A percentile compares a stretch with the other conserved stretches of the same genome.
phyloP scores from a whole-genome alignment of 2,113 vertebrate genomes.

The Reinhardtius hippoglossoides region DNA sequence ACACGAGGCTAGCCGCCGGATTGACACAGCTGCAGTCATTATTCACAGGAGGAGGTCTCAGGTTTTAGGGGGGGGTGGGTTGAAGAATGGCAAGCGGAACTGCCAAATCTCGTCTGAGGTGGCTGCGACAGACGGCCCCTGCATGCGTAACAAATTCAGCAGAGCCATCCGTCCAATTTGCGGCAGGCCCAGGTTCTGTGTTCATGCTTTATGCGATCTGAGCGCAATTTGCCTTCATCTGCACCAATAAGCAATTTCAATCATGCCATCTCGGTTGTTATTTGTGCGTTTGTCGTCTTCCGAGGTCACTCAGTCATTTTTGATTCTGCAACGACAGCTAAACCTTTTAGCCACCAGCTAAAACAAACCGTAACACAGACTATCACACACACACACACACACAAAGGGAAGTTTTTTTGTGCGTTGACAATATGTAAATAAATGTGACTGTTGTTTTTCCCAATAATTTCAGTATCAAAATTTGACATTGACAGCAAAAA shows the following conservation, averaged over 20 bases:
- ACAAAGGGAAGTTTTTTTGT: slow-evolving; percentile 3
- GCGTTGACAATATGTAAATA: slow-evolving; percentile 29
- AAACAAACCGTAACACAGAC: slow-evolving; percentile 36
- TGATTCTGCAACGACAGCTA: slow-evolving; percentile 51
- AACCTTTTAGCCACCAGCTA: slow-evolving; percentile 61
- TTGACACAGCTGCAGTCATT: slow-evolving; percentile 79
- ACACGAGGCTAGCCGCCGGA: slow-evolving; percentile 43
- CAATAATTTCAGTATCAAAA: slow-evolving; percentile 54
- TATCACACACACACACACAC: not conserved
- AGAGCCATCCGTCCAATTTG: slow-evolving; percentile 75
- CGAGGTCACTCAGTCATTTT: slow-evolving; percentile 7
- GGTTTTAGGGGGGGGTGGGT: slow-evolving; percentile 21
- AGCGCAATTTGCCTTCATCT: slow-evolving; percentile 79
- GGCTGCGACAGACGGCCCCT: slow-evolving; percentile 60
- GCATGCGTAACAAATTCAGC: slow-evolving; percentile 50
- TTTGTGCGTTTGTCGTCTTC: slow-evolving; percentile 37
- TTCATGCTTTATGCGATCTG: slow-evolving; percentile 60
- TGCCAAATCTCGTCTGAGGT: slow-evolving; percentile 47
- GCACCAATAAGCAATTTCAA: slow-evolving; percentile 78
- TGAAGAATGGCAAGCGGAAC: slow-evolving; percentile 55
- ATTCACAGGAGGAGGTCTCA: slow-evolving; percentile 66
- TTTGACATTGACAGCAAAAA: slow-evolving; percentile 15
- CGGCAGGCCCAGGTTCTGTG: slow-evolving; percentile 47
- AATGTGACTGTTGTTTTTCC: slow-evolving; percentile 16
- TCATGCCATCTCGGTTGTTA: slow-evolving; percentile 66